Base-by-base conservation (phyloP, 1,140 invertebrate genomes). In the Microvelia longipes region DNA sequence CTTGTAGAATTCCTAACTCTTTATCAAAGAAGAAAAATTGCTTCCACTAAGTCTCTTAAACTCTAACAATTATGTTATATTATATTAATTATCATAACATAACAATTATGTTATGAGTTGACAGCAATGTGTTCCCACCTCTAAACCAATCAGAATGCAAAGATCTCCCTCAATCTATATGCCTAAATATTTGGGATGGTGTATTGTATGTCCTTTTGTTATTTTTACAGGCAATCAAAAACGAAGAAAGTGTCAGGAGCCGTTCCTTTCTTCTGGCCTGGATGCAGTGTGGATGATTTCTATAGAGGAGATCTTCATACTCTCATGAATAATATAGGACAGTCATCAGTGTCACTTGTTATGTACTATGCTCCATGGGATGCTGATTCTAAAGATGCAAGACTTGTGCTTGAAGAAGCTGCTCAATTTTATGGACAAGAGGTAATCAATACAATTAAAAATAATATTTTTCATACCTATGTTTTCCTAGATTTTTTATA, bases 321-420 rank as follows among this genome's bases (percentile, higher is more conserved):
- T 66, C 85, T 87, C 60, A 82, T 90, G 2, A 81, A 85, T 29
- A 75, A 81, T 69, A 82, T 88, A 1, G 81, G 82, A 1, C 77
- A 82, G 69, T 82, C 83, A 2, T 89, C 91, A 78, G 79, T 90
- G 15, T 86, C 87, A 67, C 90, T 93, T 82, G 84, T 93, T 35
- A 91, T 93, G 89, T 93, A 89, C 77, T 94, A 94, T 81, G 91
- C 92, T 15, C 91, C 91, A 0, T 94, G 92, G 92, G 90, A 92
- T 84, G 87, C 90, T 0, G 87, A 90, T 74, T 89, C 87, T 74
- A 88, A 91, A 77, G 80, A 82, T 76, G 82, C 87, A 0, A 82
- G 85, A 69, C 76, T 82, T 63, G 88, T 92, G 75, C 91, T 92
- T 83, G 85, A 90, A 77, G 84, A 81, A 74, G 86, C 87, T 70